A percentile compares a stretch with the other conserved stretches of the same genome.
Conservation (phyloP, 53 echinoderm and acorn worm species). For the Astropecten irregularis region DNA sequence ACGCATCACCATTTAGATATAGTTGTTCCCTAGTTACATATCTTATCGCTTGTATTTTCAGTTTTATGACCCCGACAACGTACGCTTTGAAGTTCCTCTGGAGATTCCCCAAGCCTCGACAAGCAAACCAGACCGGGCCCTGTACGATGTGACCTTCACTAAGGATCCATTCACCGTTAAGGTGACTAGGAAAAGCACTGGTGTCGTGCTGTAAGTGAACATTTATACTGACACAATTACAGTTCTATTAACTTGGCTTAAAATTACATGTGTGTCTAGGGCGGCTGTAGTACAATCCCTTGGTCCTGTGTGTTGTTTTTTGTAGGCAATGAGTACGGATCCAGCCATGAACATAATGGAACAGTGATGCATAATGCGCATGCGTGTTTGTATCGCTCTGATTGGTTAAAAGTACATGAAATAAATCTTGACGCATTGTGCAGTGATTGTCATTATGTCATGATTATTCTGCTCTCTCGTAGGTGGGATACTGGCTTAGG, state of each 20-base stretch:
- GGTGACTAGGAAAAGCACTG: constrained; percentile 67
- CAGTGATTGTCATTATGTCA: too few species aligned
- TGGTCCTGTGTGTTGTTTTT: too few species aligned
- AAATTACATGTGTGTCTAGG: not conserved
- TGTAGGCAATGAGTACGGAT: too few species aligned
- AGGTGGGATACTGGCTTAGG: constrained; percentile 92
- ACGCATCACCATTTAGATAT: too few species aligned
- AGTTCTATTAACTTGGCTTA: not conserved
- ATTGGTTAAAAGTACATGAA: too few species aligned
- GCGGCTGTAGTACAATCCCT: too few species aligned
- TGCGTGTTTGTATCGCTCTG: too few species aligned
- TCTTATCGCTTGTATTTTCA: not conserved
- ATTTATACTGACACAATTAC: too few species aligned
- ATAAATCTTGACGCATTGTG: too few species aligned
- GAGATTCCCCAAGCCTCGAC: constrained; percentile 54
- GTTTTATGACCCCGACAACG: constrained; percentile 79
- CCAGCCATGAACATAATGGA: not conserved
- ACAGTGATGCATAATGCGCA: too few species aligned
- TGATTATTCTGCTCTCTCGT: too few species aligned
- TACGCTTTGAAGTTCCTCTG: constrained; percentile 82
- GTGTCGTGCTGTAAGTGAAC: constrained; percentile 82
- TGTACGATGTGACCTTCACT: constrained; percentile 68
- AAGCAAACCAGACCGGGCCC: constrained; percentile 49
- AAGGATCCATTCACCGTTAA: constrained; percentile 76
- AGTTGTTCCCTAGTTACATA: too few species aligned